Base-by-base conservation (phyloP, 37 sponge, comb jelly and placozoan species). In the Mnemiopsis leidyi region DNA sequence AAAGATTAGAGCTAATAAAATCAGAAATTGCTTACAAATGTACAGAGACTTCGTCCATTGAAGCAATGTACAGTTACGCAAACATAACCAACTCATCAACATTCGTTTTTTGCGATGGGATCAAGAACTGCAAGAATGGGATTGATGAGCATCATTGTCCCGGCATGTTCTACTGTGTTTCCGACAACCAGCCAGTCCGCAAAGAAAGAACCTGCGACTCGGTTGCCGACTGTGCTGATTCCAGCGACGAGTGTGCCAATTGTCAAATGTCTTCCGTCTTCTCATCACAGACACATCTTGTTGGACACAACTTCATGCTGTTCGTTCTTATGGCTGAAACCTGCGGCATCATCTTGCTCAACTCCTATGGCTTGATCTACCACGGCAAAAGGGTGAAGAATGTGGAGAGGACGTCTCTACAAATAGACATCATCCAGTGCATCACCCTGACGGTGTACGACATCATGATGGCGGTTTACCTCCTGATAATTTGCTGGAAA, bases 61-160 rank as follows among this genome's bases (percentile, higher is more conserved):
- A 77, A 77, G 1, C 33, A 20, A 32, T 18, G 20, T 25, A 69
- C 21, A 3, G 13, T 13, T 48, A 48, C 61, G 61, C 61, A 48
- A 48, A 48, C 61, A 48, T 48, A 5, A 1, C 18, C 79, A 77
- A 77, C 29, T 30, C 20, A 67, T 67, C 30, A 32, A 34, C 79
- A 34, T 16, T 32, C 35, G 79, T 77, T 9, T 77, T 77, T 36
- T 77, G 79, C 36, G 35, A 77, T 20, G 35, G 36, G 1, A 32
- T 32, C 26, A 34, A 77, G 0, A 77, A 77, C 79, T 77, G 79
- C 35, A 13, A 31, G 36, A 77, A 77, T 36, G 32, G 34, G 33
- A 20, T 77, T 34, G 79, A 77, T 77, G 79, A 77, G 18, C 79
- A 77, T 21, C 79, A 77, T 77, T 77, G 79, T 36, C 79, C 79